phyloP scores from a whole-genome alignment of 2,888 invertebrate genomes.

The Gymnoscelis rufifasciata region DNA sequence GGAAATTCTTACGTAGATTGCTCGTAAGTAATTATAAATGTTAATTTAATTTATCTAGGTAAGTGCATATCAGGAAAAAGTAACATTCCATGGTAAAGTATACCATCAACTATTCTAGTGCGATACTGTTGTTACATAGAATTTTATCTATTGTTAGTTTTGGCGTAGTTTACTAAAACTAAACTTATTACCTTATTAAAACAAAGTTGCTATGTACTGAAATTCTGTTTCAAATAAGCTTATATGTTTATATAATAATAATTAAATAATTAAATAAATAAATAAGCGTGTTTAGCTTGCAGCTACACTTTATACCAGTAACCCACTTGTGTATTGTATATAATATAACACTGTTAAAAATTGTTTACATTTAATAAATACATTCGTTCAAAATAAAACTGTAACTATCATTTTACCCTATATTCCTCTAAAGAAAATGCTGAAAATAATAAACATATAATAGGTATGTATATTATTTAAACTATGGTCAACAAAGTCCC shows the following conservation, averaged over 20 bases:
- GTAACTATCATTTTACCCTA: slow-evolving; percentile 1
- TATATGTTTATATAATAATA: no score
- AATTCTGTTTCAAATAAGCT: slow-evolving; percentile 36
- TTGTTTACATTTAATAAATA: slow-evolving; percentile 29
- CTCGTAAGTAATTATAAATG: slow-evolving; percentile 49
- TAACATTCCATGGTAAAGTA: slow-evolving; percentile 66
- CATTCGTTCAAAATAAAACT: slow-evolving; percentile 18
- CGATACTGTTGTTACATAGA: slow-evolving; percentile 48
- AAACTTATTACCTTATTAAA: slow-evolving; percentile 41
- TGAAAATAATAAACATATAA: no score
- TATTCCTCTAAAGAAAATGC: no score
- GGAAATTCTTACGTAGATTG: slow-evolving; percentile 44
- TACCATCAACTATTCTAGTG: slow-evolving; percentile 71
- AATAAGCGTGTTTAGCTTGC: slow-evolving; percentile 37
- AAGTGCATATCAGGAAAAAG: slow-evolving; percentile 53
- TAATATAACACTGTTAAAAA: slow-evolving; percentile 41
- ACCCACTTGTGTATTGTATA: slow-evolving; percentile 53
- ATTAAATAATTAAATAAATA: no score
- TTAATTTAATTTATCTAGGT: slow-evolving; percentile 51
- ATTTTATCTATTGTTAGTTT: slow-evolving; percentile 42
- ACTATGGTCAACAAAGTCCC: no score
- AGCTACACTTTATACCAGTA: slow-evolving; percentile 32
- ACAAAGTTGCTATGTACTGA: slow-evolving; percentile 59
- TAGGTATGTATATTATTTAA: no score
- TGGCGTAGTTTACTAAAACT: slow-evolving; percentile 39